These are phyloP conservation scores for Coelinius sp. DNA, from an alignment of 2,888 invertebrate species.

Conservation along the genomic window DNA sequence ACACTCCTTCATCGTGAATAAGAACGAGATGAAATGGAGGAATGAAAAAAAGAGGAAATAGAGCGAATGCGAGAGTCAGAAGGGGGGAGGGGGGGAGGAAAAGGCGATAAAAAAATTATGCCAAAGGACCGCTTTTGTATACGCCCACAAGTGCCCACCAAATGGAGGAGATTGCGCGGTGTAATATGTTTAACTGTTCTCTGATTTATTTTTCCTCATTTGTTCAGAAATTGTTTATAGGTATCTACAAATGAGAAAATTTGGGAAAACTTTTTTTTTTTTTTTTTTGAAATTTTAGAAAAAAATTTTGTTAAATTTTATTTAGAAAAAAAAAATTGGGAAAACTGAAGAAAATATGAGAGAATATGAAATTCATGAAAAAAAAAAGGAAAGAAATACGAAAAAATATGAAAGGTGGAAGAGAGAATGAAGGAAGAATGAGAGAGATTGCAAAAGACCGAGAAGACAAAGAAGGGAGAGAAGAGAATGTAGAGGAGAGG, in stretches of 20 bases:
- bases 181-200: background rate
- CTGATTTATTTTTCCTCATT: background rate
- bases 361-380: no score
- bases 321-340: background rate
- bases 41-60: conserved; percentile 8
- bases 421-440: conserved; percentile 21
- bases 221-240: background rate
- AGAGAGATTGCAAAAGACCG: conserved; percentile 28
- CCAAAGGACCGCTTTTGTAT: conserved; percentile 8
- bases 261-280: no score
- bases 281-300: background rate
- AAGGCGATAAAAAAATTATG: conserved; percentile 9
- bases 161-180: conserved; percentile 2
- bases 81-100: background rate
- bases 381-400: background rate
- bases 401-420: background rate
- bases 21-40: background rate
- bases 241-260: no score
- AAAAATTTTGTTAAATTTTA: background rate
- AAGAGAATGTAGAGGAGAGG: conserved; percentile 40
- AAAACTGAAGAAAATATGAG: no score
- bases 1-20: background rate
- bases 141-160: conserved; percentile 5
- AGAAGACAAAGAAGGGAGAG: conserved; percentile 35
- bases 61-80: no score